Conservation (phyloP, 2,888 invertebrate species). For the Pristionchus exspectatus region DNA sequence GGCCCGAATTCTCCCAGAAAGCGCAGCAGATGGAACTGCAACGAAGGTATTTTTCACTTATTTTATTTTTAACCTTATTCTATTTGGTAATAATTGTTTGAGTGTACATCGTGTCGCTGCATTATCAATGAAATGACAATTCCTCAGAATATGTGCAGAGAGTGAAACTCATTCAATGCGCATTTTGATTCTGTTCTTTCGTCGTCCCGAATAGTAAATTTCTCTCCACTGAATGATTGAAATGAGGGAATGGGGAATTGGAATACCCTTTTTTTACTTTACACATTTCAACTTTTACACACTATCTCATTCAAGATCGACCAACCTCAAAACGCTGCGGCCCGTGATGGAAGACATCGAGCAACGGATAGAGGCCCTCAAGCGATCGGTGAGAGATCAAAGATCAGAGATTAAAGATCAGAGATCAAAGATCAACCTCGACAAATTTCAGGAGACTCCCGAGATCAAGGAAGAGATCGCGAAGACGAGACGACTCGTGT, state of each 20-base stretch:
- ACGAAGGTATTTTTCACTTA: background rate
- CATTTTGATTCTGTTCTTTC: background rate
- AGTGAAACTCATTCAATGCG: background rate
- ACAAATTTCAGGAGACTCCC: conserved; percentile 40
- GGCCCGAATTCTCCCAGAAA: conserved; percentile 53
- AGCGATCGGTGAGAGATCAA: conserved; percentile 32
- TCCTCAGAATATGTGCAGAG: background rate
- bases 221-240: too few species aligned
- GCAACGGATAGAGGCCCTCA: conserved; percentile 21
- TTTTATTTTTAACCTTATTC: background rate
- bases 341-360: conserved; percentile 55
- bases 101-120: too few species aligned
- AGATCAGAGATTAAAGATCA: background rate
- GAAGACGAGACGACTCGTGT: conserved; percentile 51
- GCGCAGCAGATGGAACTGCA: conserved; percentile 57
- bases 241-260: background rate
- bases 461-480: conserved; percentile 51
- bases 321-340: conserved; percentile 46
- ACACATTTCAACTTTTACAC: too few species aligned
- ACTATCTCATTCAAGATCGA: background rate
- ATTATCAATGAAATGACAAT: too few species aligned
- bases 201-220: too few species aligned
- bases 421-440: background rate
- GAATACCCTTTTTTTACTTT: background rate
- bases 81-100: too few species aligned